Evolutionary conservation across 2,797 vertebrate species (phyloP).

Genomic region (Chiroxiphia lanceolata): DNA sequence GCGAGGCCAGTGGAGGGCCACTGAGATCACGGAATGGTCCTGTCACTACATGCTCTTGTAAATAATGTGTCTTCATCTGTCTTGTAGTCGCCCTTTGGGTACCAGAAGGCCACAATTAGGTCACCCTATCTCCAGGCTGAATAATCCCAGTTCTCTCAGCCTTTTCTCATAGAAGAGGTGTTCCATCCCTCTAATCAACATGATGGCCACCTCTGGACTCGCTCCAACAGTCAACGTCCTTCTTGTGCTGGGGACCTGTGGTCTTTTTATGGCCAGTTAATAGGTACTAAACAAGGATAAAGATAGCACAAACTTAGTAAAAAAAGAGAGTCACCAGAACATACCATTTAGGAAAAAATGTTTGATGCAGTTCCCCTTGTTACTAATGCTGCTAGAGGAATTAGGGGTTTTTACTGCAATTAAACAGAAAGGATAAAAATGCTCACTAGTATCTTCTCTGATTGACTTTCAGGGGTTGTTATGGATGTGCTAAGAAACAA

Average conservation of each 20-base stretch:
- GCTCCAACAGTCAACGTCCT: not conserved
- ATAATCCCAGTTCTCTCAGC: not conserved
- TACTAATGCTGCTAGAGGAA: not conserved
- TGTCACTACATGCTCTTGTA: not conserved
- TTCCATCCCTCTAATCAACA: not conserved
- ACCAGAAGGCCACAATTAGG: not conserved
- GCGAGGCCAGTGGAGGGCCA: accelerated
- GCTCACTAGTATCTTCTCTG: not conserved
- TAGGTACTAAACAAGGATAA: not conserved
- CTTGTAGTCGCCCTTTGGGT: not conserved
- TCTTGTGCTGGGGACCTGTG: not conserved
- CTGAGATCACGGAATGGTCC: not conserved
- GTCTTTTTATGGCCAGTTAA: not conserved
- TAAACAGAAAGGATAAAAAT: not conserved
- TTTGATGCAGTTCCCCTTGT: not conserved
- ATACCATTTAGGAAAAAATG: not conserved
- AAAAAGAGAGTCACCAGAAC: not conserved
- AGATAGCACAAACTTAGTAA: not conserved
- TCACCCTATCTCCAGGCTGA: not conserved
- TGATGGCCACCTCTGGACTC: not conserved
- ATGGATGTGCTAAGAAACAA: not conserved
- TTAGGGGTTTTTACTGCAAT: not conserved
- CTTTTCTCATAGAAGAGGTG: not conserved
- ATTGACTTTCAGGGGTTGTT: not conserved
- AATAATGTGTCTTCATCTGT: not conserved